phyloP scores from a whole-genome alignment of 2,888 invertebrate species.

The Empis livida region DNA sequence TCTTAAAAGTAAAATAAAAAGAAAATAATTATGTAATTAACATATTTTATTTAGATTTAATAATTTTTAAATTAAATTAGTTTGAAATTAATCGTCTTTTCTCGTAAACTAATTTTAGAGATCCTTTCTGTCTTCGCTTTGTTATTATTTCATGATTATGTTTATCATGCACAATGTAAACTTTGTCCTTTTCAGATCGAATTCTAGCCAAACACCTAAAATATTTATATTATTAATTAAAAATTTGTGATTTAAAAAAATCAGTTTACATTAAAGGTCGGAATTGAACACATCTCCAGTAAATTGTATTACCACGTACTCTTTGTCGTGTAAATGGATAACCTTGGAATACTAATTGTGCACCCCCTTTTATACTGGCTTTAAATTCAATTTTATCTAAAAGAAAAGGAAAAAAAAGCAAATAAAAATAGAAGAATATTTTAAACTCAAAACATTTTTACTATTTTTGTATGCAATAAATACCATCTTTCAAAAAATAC shows the following conservation, averaged over 20 bases:
- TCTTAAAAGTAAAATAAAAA: no score
- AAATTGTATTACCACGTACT: constrained; percentile 23
- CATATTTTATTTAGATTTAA: no score
- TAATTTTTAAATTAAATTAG: no score
- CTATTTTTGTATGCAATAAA: no score
- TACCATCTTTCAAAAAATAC: no score
- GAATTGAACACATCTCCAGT: constrained; percentile 30
- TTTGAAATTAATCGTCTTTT: constrained; percentile 10
- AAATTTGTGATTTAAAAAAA: no score
- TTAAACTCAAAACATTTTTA: no score
- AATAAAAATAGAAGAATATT: no score
- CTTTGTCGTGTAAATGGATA: constrained; percentile 27
- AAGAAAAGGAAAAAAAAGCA: no score
- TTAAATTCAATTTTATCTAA: constrained; percentile 11
- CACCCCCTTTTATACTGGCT: constrained; percentile 24
- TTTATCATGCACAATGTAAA: constrained; percentile 21
- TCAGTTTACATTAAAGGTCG: constrained; percentile 22
- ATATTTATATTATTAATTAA: constrained; percentile 1
- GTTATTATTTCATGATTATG: constrained; percentile 24
- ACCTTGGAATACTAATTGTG: constrained; percentile 22
- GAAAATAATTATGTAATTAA: no score
- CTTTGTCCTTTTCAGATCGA: constrained; percentile 21
- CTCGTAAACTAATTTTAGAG: constrained; percentile 23
- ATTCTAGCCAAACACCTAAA: constrained; percentile 23
- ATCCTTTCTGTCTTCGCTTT: constrained; percentile 24